These are phyloP conservation scores for Ryuthela nishihirai DNA, from an alignment of 2,888 invertebrate species.

Conservation along the genomic window DNA sequence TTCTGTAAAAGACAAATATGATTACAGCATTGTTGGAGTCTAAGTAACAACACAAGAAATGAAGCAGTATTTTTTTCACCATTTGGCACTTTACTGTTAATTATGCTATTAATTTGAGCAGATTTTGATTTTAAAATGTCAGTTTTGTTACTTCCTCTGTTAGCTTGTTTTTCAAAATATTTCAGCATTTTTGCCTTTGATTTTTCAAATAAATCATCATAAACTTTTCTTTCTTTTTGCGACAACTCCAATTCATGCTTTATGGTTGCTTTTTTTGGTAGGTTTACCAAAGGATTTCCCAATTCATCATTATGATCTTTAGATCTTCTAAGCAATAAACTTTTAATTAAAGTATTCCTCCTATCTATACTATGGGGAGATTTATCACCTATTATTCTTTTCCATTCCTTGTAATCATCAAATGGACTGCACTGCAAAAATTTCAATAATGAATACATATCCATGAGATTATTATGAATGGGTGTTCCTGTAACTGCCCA, in stretches of 20 bases:
- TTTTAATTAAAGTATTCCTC: slow-evolving; percentile 77
- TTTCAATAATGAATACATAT: slow-evolving; percentile 54
- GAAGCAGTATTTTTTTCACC: slow-evolving; percentile 14
- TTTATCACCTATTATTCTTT: slow-evolving; percentile 5
- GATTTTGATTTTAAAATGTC: too few relatives aligned
- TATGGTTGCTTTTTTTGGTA: slow-evolving; percentile 64
- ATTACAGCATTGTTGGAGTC: slow-evolving; percentile 83
- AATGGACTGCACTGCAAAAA: slow-evolving; percentile 23
- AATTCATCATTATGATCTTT: slow-evolving; percentile 69
- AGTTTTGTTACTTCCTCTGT: too few relatives aligned
- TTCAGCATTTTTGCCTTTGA: slow-evolving; percentile 46
- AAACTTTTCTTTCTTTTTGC: slow-evolving; percentile 58
- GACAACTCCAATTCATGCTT: slow-evolving; percentile 46
- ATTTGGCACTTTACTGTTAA: slow-evolving; percentile 36
- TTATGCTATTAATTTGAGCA: too few relatives aligned
- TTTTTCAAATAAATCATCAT: slow-evolving; percentile 62
- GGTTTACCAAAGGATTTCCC: slow-evolving; percentile 56
- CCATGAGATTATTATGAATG: slow-evolving; percentile 87
- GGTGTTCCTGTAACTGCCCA: slow-evolving; percentile 94
- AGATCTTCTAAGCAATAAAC: slow-evolving; percentile 79
- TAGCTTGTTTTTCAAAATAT: background rate
- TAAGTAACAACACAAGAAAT: slow-evolving; percentile 68
- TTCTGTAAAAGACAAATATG: slow-evolving; percentile 66
- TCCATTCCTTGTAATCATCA: slow-evolving; percentile 20
- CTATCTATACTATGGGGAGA: slow-evolving; percentile 50